These are phyloP conservation scores for Myotis myotis DNA, from an alignment of 2,797 vertebrate species.

Conservation along the genomic window DNA sequence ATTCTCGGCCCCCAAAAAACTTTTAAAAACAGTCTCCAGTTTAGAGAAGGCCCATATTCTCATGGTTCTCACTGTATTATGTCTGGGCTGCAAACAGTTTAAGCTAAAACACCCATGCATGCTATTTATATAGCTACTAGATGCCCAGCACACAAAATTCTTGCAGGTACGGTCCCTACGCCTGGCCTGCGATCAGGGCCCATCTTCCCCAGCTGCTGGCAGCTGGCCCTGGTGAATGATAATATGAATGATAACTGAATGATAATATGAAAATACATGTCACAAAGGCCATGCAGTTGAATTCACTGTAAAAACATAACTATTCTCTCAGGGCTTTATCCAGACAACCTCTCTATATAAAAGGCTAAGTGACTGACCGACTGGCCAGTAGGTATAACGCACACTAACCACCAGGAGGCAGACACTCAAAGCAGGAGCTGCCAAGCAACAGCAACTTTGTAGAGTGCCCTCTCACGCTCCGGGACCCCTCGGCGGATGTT, in stretches of 20 bases:
- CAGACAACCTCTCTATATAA: background rate
- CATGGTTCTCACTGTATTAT: background rate
- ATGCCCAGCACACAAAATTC: no score
- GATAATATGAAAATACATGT: slow-evolving; percentile 30
- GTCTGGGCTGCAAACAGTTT: background rate
- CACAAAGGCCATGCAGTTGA: background rate
- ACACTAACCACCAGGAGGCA: no score
- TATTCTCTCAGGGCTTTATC: background rate
- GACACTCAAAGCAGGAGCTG: no score
- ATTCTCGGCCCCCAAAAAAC: background rate
- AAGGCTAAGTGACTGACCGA: no score
- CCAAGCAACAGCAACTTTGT: no score
- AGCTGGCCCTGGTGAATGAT: background rate
- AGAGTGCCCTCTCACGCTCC: no score
- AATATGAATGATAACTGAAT: slow-evolving; percentile 2
- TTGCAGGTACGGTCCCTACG: no score
- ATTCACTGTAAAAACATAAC: background rate
- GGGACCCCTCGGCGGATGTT: no score
- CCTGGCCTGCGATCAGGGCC: no score
- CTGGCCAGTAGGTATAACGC: no score
- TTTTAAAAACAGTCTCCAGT: background rate
- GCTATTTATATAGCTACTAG: background rate
- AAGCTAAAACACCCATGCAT: background rate
- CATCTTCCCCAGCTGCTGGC: no score
- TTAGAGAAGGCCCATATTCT: background rate